These are phyloP conservation scores for Conomelus anceps DNA, from an alignment of 2,888 invertebrate genomes.

Conservation along the genomic window DNA sequence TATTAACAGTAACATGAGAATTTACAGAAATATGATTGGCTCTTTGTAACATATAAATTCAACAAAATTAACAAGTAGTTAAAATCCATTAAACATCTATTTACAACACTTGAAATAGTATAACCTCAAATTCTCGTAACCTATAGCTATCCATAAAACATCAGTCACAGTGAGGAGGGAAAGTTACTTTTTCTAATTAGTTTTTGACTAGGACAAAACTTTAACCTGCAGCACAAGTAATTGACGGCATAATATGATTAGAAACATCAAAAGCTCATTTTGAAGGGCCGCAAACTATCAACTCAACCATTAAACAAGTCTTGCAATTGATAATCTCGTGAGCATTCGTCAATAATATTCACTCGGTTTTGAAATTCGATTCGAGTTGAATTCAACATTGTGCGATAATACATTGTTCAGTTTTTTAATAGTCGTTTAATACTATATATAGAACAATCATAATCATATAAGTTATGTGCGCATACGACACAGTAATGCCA, in stretches of 20 bases:
- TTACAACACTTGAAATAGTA: not conserved
- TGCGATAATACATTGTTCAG: not conserved
- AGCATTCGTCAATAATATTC: no score
- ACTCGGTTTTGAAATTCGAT: no score
- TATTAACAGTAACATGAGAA: not conserved
- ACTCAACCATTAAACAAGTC: not conserved
- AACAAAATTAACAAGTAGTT: not conserved
- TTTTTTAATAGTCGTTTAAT: not conserved
- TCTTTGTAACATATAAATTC: not conserved
- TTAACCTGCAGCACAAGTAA: not conserved
- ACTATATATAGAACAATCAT: no score
- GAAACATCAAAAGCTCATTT: not conserved
- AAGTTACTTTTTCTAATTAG: not conserved
- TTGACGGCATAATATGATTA: not conserved
- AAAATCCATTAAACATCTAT: not conserved
- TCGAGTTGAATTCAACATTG: not conserved
- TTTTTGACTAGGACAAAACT: not conserved
- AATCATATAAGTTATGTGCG: not conserved
- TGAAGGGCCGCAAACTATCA: not conserved
- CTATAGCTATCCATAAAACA: not conserved
- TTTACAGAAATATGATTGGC: not conserved
- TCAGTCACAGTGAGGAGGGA: not conserved
- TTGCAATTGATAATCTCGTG: no score
- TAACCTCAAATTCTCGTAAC: not conserved
- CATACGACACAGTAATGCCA: not conserved